Percentiles rank a stretch among this genome's conserved stretches.
Conservation (phyloP, 2,113 vertebrate species). For the Riparia riparia region DNA sequence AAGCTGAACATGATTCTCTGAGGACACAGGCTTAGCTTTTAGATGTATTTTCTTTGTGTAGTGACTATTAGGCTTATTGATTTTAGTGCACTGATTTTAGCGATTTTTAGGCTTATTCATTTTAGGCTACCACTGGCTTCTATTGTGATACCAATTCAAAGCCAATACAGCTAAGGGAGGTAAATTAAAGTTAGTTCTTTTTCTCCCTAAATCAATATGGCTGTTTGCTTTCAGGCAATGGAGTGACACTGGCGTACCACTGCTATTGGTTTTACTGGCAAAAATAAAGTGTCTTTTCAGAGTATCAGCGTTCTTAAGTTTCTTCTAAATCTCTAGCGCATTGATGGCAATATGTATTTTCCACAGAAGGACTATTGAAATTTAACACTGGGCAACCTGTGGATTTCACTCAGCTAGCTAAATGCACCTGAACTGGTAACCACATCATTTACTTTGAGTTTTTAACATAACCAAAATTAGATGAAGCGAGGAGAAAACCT, state of each 20-base stretch:
- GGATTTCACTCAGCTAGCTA: neutral
- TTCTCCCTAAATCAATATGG: neutral
- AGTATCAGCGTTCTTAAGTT: neutral
- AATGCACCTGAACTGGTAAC: neutral
- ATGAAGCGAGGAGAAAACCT: neutral
- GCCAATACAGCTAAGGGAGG: neutral
- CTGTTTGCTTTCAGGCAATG: neutral
- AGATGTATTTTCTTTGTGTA: neutral
- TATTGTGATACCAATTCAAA: neutral
- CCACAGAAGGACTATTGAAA: neutral
- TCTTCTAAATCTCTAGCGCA: neutral
- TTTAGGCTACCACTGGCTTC: neutral
- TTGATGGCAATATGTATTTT: neutral
- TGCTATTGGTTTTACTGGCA: neutral
- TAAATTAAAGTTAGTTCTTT: conserved; percentile 1
- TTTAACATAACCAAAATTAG: neutral
- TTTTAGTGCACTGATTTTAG: neutral
- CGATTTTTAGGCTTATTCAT: conserved; percentile 7
- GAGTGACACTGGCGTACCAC: neutral
- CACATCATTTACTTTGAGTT: neutral
- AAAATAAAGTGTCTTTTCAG: neutral
- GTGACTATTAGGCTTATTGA: neutral
- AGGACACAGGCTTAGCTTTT: neutral
- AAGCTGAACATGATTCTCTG: neutral
- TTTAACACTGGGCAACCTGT: neutral